phyloP scores from a whole-genome alignment of 2,113 vertebrate genomes.

The Cebus imitator region DNA sequence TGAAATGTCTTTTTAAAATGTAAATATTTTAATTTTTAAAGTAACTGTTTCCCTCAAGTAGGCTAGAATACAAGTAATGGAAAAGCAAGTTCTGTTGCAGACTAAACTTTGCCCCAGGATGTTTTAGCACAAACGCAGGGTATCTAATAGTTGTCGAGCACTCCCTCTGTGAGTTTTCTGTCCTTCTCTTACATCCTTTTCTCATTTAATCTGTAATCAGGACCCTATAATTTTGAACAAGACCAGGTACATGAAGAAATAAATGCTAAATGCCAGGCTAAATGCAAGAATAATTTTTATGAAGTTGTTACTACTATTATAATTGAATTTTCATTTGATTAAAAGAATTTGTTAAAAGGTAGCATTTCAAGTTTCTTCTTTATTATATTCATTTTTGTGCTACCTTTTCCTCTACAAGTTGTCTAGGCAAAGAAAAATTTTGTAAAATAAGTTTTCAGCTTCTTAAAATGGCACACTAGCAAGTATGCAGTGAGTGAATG shows the following conservation, averaged over 20 bases:
- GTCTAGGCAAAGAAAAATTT: conserved; percentile 13
- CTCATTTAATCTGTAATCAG: conserved; percentile 39
- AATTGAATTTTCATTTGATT: conserved; percentile 22
- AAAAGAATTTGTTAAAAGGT: conserved; percentile 23
- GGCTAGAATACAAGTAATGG: background rate
- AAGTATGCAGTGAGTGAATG: background rate
- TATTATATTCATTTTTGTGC: background rate
- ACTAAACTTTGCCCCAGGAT: background rate
- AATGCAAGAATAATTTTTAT: conserved; percentile 22
- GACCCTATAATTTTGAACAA: conserved; percentile 28
- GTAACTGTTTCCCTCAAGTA: background rate
- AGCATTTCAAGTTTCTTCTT: background rate
- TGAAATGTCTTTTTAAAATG: background rate
- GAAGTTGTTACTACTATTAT: background rate
- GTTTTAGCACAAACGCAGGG: background rate
- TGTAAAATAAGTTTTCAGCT: conserved; percentile 3
- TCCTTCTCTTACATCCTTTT: background rate
- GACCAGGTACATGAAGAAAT: conserved; percentile 9
- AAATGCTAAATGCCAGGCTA: conserved; percentile 15
- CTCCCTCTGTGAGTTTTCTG: background rate
- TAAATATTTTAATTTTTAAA: conserved; percentile 57
- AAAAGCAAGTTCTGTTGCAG: background rate
- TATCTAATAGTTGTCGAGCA: background rate
- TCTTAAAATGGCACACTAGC: background rate
- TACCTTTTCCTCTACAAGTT: background rate